Evolutionary conservation across 2,888 invertebrate species (phyloP).

Genomic region (Neoscelio sp.): DNA sequence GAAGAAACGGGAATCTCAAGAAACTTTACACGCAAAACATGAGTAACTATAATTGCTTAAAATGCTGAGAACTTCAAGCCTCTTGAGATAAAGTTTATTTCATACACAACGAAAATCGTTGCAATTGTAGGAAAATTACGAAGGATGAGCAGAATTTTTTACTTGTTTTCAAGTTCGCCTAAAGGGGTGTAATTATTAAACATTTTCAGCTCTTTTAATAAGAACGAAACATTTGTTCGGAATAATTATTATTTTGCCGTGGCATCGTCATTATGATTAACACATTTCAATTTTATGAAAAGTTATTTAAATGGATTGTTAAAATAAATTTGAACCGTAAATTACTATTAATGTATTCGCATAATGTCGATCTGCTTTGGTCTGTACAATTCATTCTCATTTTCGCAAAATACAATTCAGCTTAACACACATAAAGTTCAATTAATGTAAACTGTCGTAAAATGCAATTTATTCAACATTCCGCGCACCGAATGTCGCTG

Average conservation of each 20-base stretch:
- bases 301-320: neutral
- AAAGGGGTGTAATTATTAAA: neutral
- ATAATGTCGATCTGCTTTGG: neutral
- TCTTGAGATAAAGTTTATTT: slow-evolving; percentile 49
- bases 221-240: no score
- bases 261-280: no score
- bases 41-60: slow-evolving; percentile 53
- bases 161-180: no score
- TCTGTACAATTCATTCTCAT: slow-evolving; percentile 11
- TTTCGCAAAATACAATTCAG: slow-evolving; percentile 8
- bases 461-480: slow-evolving; percentile 2
- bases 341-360: no score
- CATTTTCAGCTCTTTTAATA: no score
- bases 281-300: neutral
- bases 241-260: no score
- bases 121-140: neutral
- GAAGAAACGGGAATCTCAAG: slow-evolving; percentile 30
- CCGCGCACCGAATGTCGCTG: neutral
- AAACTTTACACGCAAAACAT: slow-evolving; percentile 49
- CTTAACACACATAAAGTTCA: neutral
- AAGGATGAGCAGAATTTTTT: no score
- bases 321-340: neutral
- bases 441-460: slow-evolving; percentile 3
- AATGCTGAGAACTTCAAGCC: slow-evolving; percentile 34
- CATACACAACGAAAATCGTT: slow-evolving; percentile 4